A percentile compares a stretch with the other conserved stretches of the same genome.
Conservation (phyloP, 2,113 vertebrate species). For the Cairina moschata region DNA sequence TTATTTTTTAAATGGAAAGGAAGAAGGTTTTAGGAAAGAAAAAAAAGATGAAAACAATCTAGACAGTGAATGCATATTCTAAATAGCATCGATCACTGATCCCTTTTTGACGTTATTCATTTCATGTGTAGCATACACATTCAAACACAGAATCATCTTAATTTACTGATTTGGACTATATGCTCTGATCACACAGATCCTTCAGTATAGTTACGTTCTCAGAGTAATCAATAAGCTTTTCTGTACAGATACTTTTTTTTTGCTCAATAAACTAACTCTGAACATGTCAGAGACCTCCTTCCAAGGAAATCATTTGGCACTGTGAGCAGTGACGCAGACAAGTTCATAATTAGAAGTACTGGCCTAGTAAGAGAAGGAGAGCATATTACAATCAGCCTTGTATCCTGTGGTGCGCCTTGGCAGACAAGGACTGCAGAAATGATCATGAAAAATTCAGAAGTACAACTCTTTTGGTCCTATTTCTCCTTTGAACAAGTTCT, state of each 20-base stretch:
- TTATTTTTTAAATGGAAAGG: background rate
- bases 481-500: background rate
- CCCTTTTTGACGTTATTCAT: background rate
- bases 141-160: background rate
- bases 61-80: background rate
- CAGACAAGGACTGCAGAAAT: background rate
- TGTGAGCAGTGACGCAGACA: background rate
- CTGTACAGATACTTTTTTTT: background rate
- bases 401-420: background rate
- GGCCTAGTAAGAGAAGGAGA: constrained; percentile 47
- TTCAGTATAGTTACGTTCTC: background rate
- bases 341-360: constrained; percentile 47
- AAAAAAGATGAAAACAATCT: background rate
- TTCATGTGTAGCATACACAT: background rate
- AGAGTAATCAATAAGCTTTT: background rate
- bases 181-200: background rate
- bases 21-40: background rate
- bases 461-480: background rate
- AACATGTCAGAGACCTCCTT: background rate
- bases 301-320: background rate
- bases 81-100: background rate
- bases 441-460: background rate
- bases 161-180: background rate
- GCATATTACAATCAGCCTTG: background rate
- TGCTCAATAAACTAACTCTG: constrained; percentile 37